Conservation (phyloP, 2,113 vertebrate species). For the Percopsis transmontana region DNA sequence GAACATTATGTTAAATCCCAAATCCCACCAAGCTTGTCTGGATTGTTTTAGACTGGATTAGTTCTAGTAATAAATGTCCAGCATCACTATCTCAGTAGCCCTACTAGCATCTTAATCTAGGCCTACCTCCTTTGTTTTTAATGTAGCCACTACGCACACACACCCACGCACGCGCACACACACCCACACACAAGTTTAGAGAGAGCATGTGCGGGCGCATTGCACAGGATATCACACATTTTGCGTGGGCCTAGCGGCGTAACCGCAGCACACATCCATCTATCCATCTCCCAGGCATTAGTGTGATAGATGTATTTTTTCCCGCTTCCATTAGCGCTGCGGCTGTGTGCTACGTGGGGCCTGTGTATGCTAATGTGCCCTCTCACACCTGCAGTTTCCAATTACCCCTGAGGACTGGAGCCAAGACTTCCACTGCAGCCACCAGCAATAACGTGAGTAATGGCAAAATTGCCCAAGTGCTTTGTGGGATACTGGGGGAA, state of each 20-base stretch:
- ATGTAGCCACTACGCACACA: background rate
- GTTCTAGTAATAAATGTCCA: too few species aligned
- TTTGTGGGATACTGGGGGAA: constrained; percentile 35
- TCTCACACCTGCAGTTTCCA: constrained; percentile 79
- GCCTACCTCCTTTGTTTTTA: too few species aligned
- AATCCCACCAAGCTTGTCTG: too few species aligned
- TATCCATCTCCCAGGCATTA: constrained; percentile 71
- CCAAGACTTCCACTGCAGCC: constrained; percentile 68
- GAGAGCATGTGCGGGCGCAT: constrained; percentile 31
- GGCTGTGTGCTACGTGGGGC: constrained; percentile 57
- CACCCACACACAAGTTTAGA: constrained; percentile 1
- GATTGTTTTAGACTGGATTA: too few species aligned
- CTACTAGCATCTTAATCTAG: too few species aligned
- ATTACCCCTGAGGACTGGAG: constrained; percentile 73
- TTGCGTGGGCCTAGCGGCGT: constrained; percentile 55
- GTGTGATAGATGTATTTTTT: constrained; percentile 75
- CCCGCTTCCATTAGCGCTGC: constrained; percentile 66
- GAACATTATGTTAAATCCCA: too few species aligned
- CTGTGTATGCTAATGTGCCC: constrained; percentile 75
- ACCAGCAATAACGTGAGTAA: constrained; percentile 73
- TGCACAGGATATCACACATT: constrained; percentile 55
- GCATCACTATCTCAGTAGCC: too few species aligned
- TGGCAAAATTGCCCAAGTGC: constrained; percentile 73
- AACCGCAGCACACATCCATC: constrained; percentile 68
- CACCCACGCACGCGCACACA: background rate